Base-by-base conservation (phyloP, 2,113 vertebrate genomes). In the Hippocampus mohnikei region DNA sequence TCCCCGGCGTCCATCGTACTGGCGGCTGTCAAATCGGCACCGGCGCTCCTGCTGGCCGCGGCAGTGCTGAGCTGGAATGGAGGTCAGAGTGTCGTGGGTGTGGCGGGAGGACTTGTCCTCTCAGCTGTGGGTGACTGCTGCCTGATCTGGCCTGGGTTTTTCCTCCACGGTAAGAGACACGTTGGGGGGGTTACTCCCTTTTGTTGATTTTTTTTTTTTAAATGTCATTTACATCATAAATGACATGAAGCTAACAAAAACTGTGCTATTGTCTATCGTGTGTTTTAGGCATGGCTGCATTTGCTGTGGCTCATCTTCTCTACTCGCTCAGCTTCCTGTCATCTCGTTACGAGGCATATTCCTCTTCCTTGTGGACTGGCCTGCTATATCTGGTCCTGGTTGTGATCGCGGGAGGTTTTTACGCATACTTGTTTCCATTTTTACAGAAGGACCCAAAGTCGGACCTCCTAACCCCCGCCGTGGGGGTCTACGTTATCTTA, bases 71-170 rank as follows among this genome's bases (percentile, higher is more conserved):
- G 77, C 72, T 87, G 90, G 86, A 92, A 90, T 7, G 88, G 92
- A n/a, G 82, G 84, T 55, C 59, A 82, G 64, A 84, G 83, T 66
- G 61, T 91, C 21, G 72, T 88, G 52, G 86, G 92, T 40, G 86
- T 91, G 53, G 66, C 81, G 0, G 71, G 72, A 8, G 95, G 93
- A 1, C 87, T 96, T 0, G 3, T 94, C 16, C 89, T 93, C 68
- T 95, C 94, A 0, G 92, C 91, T 0, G 79, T 91, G 0, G 95
- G 95, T 2, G 95, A 97, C 44, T 64, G 70, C 64, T 95, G 91
- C 79, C 89, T 97, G 5, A 53, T 95, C 20, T 97, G 95, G 95
- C 89, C 91, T 0, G 79, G 92, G 0, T 75, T 88, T 46, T 95
- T 96, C 85, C 82, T 95, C 75, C 67, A 73, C 8, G 80, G 81